phyloP scores from a whole-genome alignment of 2,113 vertebrate species.

The Gambusia affinis region DNA sequence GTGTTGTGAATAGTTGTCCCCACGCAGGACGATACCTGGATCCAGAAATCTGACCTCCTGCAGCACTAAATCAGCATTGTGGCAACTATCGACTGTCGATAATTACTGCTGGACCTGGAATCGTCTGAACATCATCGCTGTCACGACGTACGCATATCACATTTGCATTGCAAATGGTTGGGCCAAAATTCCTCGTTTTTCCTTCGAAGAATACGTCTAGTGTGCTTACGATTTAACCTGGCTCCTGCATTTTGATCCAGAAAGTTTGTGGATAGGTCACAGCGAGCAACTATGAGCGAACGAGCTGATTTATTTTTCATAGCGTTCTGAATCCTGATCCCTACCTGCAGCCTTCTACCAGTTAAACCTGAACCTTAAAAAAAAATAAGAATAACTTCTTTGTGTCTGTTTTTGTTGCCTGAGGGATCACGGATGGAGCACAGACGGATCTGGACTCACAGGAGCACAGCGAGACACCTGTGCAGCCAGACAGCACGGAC shows the following conservation, averaged over 20 bases:
- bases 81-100: too few species aligned
- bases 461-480: slow-evolving; percentile 16
- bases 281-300: not conserved
- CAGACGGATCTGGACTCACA: slow-evolving; percentile 30
- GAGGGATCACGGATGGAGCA: slow-evolving; percentile 44
- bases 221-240: not conserved
- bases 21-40: too few species aligned
- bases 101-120: too few species aligned
- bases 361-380: not conserved
- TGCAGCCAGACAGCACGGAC: slow-evolving; percentile 14
- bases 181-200: too few species aligned
- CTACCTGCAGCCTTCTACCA: too few species aligned
- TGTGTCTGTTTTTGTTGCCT: slow-evolving; percentile 26
- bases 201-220: too few species aligned
- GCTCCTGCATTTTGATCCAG: not conserved
- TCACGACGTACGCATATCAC: too few species aligned
- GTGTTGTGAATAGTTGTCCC: too few species aligned
- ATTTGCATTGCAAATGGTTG: too few species aligned
- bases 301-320: not conserved
- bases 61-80: too few species aligned
- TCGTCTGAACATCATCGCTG: too few species aligned
- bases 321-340: not conserved
- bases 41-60: too few species aligned
- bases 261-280: not conserved
- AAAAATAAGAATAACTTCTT: slow-evolving; percentile 1